phyloP scores from a whole-genome alignment of 2,888 invertebrate species.

The Cheilosia vernalis region DNA sequence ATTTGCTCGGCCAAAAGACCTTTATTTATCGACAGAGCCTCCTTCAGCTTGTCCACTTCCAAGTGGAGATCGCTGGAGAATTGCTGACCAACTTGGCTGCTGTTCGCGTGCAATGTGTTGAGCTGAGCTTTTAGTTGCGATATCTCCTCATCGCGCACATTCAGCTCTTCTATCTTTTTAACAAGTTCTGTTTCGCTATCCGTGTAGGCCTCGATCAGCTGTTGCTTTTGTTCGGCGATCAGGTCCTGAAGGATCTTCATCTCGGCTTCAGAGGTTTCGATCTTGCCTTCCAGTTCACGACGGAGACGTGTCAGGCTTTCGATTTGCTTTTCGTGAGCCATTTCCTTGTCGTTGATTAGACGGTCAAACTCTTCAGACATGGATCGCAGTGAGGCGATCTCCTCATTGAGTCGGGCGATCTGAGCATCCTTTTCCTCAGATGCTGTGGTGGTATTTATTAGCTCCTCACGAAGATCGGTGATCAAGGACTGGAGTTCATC shows the following conservation, averaged over 20 bases:
- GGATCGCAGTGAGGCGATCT: conserved; percentile 79
- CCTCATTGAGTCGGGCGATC: conserved; percentile 83
- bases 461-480: conserved; percentile 83
- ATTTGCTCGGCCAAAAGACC: conserved; percentile 78
- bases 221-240: conserved; percentile 83
- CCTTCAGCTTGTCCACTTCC: conserved; percentile 78
- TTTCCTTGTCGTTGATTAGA: conserved; percentile 79
- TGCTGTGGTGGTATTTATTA: conserved; percentile 84
- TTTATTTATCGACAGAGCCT: conserved; percentile 81
- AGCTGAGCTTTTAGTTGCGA: conserved; percentile 83
- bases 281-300: conserved; percentile 78
- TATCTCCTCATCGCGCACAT: conserved; percentile 81
- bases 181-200: conserved; percentile 80
- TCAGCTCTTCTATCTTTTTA: conserved; percentile 77
- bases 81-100: conserved; percentile 78
- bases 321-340: conserved; percentile 80
- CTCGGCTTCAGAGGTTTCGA: conserved; percentile 80
- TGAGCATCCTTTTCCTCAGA: conserved; percentile 84
- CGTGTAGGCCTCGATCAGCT: conserved; percentile 81
- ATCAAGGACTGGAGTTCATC: conserved; percentile 83
- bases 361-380: conserved; percentile 79
- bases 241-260: conserved; percentile 81
- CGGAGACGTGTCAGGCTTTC: conserved; percentile 79
- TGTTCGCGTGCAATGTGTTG: conserved; percentile 84
- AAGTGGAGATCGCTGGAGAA: conserved; percentile 76